phyloP scores from a whole-genome alignment of 2,888 invertebrate species.

The Eurois occulta region DNA sequence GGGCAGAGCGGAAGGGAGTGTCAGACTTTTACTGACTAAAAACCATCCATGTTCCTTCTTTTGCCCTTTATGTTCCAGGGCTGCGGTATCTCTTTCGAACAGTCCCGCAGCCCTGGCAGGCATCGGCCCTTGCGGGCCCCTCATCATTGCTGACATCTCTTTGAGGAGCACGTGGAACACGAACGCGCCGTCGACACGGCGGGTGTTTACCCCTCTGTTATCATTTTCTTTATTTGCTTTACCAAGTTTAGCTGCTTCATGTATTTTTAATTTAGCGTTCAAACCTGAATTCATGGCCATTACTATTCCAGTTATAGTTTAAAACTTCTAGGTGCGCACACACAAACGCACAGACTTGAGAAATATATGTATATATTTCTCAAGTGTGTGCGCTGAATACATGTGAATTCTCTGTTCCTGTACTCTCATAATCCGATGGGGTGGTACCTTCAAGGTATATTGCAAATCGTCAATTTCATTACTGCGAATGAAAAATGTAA shows the following conservation, averaged over 20 bases:
- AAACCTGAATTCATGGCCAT: not conserved
- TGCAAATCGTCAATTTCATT: not conserved
- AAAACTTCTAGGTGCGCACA: not conserved
- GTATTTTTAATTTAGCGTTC: conserved; percentile 21
- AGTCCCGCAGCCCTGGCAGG: too few relatives aligned
- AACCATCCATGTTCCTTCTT: too few relatives aligned
- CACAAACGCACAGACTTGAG: too few relatives aligned
- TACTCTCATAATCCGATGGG: not conserved
- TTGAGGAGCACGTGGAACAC: too few relatives aligned
- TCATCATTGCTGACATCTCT: too few relatives aligned
- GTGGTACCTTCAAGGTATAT: not conserved
- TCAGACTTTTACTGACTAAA: too few relatives aligned
- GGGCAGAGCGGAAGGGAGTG: too few relatives aligned
- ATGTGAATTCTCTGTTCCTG: not conserved
- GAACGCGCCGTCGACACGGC: too few relatives aligned
- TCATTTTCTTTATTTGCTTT: conserved; percentile 15
- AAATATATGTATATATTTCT: not conserved
- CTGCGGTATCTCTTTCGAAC: too few relatives aligned
- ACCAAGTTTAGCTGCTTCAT: not conserved
- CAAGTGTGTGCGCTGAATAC: not conserved
- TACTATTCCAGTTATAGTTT: not conserved
- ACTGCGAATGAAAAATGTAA: not conserved
- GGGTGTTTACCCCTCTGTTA: not conserved
- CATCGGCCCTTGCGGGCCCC: too few relatives aligned
- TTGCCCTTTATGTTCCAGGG: too few relatives aligned